Evolutionary conservation across 2,888 invertebrate species (phyloP), one percentile per base, ranked within the genome.

Genomic region (Cephus spinipes): DNA sequence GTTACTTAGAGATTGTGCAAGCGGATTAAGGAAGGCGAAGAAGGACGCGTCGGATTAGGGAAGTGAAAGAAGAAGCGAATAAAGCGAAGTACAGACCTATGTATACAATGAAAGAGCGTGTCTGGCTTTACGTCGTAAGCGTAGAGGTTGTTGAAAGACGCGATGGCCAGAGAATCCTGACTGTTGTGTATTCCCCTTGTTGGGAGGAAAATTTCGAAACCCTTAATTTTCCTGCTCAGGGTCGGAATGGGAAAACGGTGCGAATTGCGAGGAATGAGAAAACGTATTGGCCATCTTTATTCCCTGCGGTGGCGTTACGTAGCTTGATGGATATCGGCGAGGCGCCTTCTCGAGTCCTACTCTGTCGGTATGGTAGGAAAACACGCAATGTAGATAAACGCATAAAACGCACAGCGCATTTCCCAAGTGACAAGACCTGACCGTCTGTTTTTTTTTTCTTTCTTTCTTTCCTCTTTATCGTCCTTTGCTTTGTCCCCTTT

Each of bases 231-330:
- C 71, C 31, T 9, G 12, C 30, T 15, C 15, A 31, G 71, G 15
- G 23, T 30, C 31, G 30, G 30, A 32, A 40, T 23, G 73, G 69
- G 79, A 55, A 75, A 35, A 76, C 77, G 77, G 83, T 77, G 81
- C 80, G 83, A 83, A 84, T 82, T 80, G 81, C 80, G 77, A 81
- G 79, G 74, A 81, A 81, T 80, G 80, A 79, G 80, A 73, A 40
- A 34, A 15, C 23, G 15, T 55, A 55, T 73, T 15, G 69, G 69
- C 79, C 77, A 69, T 77, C 76, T 79, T 31, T 35, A 69, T 31
- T 84, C 85, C 81, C 84, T 33, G 32, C 81, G 83, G 85, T 82
- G 76, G 73, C 78, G 81, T 84, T 83, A 83, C 80, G 75, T 75
- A 69, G 74, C 76, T 9, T 74, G 69, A 69, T 30, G 69, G 32